Percentiles rank a stretch among this genome's conserved stretches.
Evolutionary conservation across 2,888 invertebrate genomes (phyloP).

Genomic region (Coenonympha glycerion): DNA sequence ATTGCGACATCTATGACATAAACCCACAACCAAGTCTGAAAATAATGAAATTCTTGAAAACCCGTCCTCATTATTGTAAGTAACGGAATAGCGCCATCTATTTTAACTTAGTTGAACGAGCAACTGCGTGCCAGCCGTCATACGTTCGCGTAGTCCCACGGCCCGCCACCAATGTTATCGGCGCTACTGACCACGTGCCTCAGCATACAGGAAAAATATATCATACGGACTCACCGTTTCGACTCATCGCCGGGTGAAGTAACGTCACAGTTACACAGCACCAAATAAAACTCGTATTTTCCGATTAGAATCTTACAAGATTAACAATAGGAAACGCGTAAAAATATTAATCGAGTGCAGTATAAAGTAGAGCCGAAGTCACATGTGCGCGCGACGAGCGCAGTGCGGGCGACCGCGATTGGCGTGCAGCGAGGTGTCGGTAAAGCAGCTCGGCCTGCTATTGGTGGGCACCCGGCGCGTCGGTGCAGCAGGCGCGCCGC

Average conservation of each 20-base stretch:
- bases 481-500: slow-evolving; percentile 43
- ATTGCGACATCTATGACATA: not conserved
- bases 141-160: slow-evolving; percentile 20
- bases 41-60: not conserved
- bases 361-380: slow-evolving; percentile 43
- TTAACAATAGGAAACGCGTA: slow-evolving; percentile 13
- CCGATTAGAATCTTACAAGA: not conserved
- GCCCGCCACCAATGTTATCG: slow-evolving; percentile 24
- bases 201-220: slow-evolving; percentile 29
- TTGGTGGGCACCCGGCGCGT: slow-evolving; percentile 40
- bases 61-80: too few relatives aligned
- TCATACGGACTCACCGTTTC: slow-evolving; percentile 50
- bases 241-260: slow-evolving; percentile 44
- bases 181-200: slow-evolving; percentile 36
- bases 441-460: slow-evolving; percentile 34
- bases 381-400: slow-evolving; percentile 62
- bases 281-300: not conserved
- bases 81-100: slow-evolving; percentile 42
- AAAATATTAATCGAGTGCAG: slow-evolving; percentile 21
- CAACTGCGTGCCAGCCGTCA: too few relatives aligned
- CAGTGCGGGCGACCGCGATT: slow-evolving; percentile 46
- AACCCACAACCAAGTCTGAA: not conserved
- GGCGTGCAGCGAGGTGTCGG: slow-evolving; percentile 40
- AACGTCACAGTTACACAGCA: slow-evolving; percentile 21
- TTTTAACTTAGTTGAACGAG: slow-evolving; percentile 3